These are phyloP conservation scores for Pemphigus obesinymphae DNA, from an alignment of 1,140 invertebrate species.

Conservation along the genomic window DNA sequence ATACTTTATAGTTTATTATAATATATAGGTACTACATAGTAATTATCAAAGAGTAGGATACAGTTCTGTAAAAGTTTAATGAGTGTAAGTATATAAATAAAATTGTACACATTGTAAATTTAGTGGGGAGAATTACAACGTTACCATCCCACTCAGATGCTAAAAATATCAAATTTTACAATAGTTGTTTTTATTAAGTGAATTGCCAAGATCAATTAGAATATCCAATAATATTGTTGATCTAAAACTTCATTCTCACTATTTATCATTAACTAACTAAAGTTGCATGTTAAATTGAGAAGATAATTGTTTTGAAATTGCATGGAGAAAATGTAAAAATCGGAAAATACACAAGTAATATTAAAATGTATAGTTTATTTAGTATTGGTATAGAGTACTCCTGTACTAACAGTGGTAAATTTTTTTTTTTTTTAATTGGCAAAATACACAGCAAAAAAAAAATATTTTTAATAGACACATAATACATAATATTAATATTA, in stretches of 20 bases:
- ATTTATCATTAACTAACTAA: neutral
- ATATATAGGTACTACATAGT: no score
- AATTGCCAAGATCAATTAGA: constrained; percentile 4
- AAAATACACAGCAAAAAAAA: no score
- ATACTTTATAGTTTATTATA: no score
- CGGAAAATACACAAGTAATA: neutral
- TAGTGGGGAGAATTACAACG: constrained; percentile 29
- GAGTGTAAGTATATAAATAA: constrained; percentile 21
- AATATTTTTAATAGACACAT: no score
- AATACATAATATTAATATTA: no score
- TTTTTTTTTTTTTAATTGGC: no score
- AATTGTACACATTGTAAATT: neutral
- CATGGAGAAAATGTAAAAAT: neutral
- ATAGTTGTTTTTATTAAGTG: neutral
- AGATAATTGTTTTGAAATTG: neutral
- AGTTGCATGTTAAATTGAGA: neutral
- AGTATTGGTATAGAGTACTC: no score
- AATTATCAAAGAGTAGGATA: constrained; percentile 6
- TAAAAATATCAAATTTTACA: constrained; percentile 34
- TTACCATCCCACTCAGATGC: constrained; percentile 15
- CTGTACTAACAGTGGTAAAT: no score
- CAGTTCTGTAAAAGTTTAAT: neutral
- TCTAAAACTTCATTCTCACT: neutral
- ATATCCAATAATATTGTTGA: neutral
- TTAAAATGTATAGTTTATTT: no score